Conservation (phyloP, 2,113 vertebrate genomes). For the Macrotus californicus region DNA sequence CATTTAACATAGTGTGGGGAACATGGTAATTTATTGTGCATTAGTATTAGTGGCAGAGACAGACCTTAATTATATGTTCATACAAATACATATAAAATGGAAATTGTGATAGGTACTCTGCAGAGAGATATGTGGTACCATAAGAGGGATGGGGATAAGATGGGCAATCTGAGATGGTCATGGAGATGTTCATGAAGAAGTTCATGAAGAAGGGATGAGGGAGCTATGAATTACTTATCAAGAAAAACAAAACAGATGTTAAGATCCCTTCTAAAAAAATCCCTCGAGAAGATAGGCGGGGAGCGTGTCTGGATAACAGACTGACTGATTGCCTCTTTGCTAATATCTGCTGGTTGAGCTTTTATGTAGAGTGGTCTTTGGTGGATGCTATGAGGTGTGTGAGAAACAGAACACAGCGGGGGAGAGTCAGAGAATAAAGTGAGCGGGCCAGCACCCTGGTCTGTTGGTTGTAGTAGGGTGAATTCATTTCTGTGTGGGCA, state of each 20-base stretch:
- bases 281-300: neutral
- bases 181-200: neutral
- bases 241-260: neutral
- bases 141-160: neutral
- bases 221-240: neutral
- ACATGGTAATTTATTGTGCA: neutral
- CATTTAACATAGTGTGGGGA: neutral
- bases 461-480: neutral
- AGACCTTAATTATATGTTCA: neutral
- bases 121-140: neutral
- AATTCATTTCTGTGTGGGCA: neutral
- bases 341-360: neutral
- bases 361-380: neutral
- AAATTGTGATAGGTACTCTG: neutral
- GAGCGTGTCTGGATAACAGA: neutral
- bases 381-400: neutral
- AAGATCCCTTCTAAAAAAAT: neutral
- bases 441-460: neutral
- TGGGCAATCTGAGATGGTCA: neutral
- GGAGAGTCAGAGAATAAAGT: neutral
- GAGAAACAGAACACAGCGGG: neutral
- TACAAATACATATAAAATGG: neutral
- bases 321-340: neutral
- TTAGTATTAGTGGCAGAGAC: neutral
- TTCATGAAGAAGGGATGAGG: neutral